These are phyloP conservation scores for Microtus montanus DNA, from an alignment of 2,113 vertebrate genomes.

Conservation along the genomic window DNA sequence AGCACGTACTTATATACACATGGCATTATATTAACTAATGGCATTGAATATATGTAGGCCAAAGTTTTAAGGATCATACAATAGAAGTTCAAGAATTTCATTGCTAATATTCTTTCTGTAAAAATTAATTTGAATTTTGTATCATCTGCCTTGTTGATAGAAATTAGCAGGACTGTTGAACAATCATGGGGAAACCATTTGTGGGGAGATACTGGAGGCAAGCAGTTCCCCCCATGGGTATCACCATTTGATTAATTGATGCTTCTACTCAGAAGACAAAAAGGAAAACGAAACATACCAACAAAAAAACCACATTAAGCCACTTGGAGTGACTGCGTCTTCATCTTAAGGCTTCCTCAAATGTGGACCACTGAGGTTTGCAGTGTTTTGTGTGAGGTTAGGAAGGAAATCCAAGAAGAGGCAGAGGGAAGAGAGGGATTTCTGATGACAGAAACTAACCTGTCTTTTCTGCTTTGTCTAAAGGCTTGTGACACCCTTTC, in stretches of 20 bases:
- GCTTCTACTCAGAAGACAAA: slow-evolving; percentile 24
- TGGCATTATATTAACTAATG: background rate
- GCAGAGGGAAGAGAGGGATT: background rate
- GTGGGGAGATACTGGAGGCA: background rate
- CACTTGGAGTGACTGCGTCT: slow-evolving; percentile 16
- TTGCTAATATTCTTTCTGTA: slow-evolving; percentile 30
- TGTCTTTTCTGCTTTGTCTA: background rate
- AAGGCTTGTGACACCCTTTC: background rate
- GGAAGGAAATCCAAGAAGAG: background rate
- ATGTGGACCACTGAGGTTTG: slow-evolving; percentile 19
- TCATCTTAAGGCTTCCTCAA: slow-evolving; percentile 20
- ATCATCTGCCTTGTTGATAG: background rate
- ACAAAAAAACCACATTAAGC: background rate
- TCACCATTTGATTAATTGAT: background rate
- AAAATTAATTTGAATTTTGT: background rate
- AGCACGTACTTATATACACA: background rate
- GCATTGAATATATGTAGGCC: background rate
- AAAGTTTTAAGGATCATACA: background rate
- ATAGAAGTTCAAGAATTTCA: background rate
- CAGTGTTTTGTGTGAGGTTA: background rate
- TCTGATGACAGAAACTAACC: too few species aligned
- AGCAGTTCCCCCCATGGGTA: background rate
- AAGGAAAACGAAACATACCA: background rate
- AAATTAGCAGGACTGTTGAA: background rate
- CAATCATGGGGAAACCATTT: background rate